Percentiles rank a stretch among this genome's conserved stretches.
These are phyloP conservation scores for Hyles vespertilio DNA, from an alignment of 1,140 invertebrate genomes.

Conservation along the genomic window DNA sequence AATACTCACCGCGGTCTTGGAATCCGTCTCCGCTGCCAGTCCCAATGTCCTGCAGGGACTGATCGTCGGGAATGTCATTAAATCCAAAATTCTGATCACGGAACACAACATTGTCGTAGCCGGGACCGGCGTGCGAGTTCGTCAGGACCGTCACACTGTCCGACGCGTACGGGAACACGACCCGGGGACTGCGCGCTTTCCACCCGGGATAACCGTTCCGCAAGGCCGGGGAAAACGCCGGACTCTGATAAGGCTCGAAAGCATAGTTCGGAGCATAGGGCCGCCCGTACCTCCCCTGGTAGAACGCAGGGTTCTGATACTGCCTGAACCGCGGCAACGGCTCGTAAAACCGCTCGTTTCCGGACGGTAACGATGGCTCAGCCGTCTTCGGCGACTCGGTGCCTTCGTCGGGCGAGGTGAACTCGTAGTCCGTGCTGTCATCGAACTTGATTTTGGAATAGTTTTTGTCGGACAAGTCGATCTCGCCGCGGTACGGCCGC, in stretches of 20 bases:
- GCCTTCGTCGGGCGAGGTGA: constrained; percentile 48
- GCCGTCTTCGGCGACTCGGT: constrained; percentile 11
- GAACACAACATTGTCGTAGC: constrained; percentile 76
- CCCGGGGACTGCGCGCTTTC: constrained; percentile 76
- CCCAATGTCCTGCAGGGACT: constrained; percentile 74
- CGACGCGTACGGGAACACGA: constrained; percentile 75
- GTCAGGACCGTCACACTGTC: constrained; percentile 60
- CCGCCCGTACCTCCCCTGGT: constrained; percentile 53
- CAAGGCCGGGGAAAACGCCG: constrained; percentile 43
- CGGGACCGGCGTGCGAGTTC: constrained; percentile 69
- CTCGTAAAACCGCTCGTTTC: constrained; percentile 58
- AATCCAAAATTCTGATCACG: constrained; percentile 77
- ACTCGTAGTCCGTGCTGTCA: constrained; percentile 54
- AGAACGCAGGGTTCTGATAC: constrained; percentile 42
- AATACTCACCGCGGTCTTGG: constrained; percentile 74
- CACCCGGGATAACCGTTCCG: constrained; percentile 56
- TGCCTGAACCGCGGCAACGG: constrained; percentile 36
- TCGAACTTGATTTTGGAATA: constrained; percentile 61
- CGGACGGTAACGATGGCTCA: constrained; percentile 28
- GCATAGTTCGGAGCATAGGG: constrained; percentile 54
- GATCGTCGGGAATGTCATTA: constrained; percentile 76
- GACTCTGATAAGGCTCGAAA: constrained; percentile 42
- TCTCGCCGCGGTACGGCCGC: constrained; percentile 50
- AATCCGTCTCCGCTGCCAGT: constrained; percentile 68
- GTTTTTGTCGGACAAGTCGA: constrained; percentile 47